These are phyloP conservation scores for Aphidius colemani DNA, from an alignment of 2,888 invertebrate genomes.

Conservation along the genomic window DNA sequence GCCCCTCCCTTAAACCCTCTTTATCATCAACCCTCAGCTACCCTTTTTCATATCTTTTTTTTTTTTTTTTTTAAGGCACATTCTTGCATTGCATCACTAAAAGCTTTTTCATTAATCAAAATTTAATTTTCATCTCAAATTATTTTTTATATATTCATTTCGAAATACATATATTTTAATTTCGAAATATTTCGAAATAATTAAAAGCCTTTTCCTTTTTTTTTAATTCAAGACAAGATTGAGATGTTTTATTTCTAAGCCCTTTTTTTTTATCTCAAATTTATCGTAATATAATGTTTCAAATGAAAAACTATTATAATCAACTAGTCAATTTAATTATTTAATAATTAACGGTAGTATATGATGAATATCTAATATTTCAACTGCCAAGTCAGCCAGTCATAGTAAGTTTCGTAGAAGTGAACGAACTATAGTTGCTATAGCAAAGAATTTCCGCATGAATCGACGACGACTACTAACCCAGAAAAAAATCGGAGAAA, in stretches of 20 bases:
- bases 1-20: constrained; percentile 31
- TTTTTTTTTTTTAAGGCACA: background rate
- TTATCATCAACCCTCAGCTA: constrained; percentile 9
- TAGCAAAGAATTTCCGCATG: constrained; percentile 58
- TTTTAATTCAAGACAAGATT: too few relatives aligned
- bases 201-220: constrained; percentile 1
- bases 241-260: too few relatives aligned
- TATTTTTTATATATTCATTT: background rate
- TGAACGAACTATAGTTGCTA: constrained; percentile 38
- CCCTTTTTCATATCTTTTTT: too few relatives aligned
- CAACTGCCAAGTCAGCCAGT: too few relatives aligned
- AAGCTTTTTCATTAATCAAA: constrained; percentile 9
- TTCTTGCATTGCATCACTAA: background rate
- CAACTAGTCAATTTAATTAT: too few relatives aligned
- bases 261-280: too few relatives aligned
- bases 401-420: background rate
- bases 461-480: constrained; percentile 60
- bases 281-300: too few relatives aligned
- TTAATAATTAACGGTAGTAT: too few relatives aligned
- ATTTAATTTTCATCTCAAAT: background rate
- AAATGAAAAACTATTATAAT: background rate
- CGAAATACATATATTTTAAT: background rate
- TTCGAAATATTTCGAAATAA: background rate
- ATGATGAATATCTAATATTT: too few relatives aligned
- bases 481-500: too few relatives aligned